Base-by-base conservation (phyloP, 53 echinoderm and acorn worm genomes). In the Pentamera pediparva region DNA sequence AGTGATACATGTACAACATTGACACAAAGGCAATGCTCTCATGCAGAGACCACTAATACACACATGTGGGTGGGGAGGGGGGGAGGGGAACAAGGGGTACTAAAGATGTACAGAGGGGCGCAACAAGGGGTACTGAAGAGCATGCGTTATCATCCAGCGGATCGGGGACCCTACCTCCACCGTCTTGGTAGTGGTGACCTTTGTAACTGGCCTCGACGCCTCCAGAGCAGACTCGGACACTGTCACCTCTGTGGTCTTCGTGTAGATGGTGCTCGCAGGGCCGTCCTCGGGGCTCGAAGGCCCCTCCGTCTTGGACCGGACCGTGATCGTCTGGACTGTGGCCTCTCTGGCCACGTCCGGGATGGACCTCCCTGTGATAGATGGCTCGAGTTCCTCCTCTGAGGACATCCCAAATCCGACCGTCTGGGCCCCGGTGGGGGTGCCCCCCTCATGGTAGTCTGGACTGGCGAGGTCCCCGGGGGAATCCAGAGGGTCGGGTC, bases 201-300 rank as follows among this genome's bases (percentile, higher is more conserved):
- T 64, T 21, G 53, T 76, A 78, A 81, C 31, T 24, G 64, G 71
- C 37, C 51, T 72, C 15, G 69, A 69, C 61, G 62, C 57, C 79
- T 79, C 79, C 6, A 62, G 69, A 69, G 72, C 81, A 62, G 90
- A 90, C 91, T 91, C 86, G 43, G 88, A 78, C 55, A 92, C 83
- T 56, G 92, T 92, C 76, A 92, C 92, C 79, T 92, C 92, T 19
- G 91, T 75, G 21, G 80, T 82, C 39, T 77, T 70, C 37, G 49
- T 61, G 5, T 21, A 60, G 5, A 55, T 56, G 6, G 48, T 60
- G 6, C 56, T 13, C 24, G 76, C 69, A 25, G 76, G 76, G 35
- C 76, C 83, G 18, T 35, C 51, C 18, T 71, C 72, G 20, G 33
- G 33, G 5, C 54, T 37, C 5, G 54, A 35, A n/a, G n/a, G n/a